These are phyloP conservation scores for Asteroscopus sphinx DNA, from an alignment of 2,888 invertebrate species.

Conservation along the genomic window DNA sequence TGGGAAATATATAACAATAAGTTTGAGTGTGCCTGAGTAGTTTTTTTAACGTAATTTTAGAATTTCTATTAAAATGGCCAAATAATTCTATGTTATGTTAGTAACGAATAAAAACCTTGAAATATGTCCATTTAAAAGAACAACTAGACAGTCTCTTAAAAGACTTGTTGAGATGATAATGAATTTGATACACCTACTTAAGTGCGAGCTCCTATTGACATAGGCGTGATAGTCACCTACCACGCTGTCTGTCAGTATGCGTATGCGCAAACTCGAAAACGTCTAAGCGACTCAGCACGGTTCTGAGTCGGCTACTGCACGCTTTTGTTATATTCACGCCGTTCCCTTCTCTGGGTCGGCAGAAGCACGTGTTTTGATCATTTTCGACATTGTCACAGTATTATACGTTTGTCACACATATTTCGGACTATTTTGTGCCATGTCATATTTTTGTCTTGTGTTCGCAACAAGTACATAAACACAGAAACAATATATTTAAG, in stretches of 20 bases:
- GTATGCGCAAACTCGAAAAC: constrained; percentile 66
- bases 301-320: constrained; percentile 85
- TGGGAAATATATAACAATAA: constrained; percentile 23
- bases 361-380: constrained; percentile 24
- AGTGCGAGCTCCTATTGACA: constrained; percentile 54
- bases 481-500: constrained; percentile 54
- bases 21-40: constrained; percentile 40
- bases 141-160: constrained; percentile 14
- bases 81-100: constrained; percentile 38
- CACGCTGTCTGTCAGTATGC: constrained; percentile 61
- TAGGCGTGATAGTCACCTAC: constrained; percentile 62
- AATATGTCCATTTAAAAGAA: constrained; percentile 3
- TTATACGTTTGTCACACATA: constrained; percentile 52
- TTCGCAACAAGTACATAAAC: constrained; percentile 53
- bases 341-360: constrained; percentile 12
- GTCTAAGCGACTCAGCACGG: constrained; percentile 84
- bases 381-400: constrained; percentile 50
- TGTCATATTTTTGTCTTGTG: constrained; percentile 65
- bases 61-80: constrained; percentile 54
- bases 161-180: constrained; percentile 15
- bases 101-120: neutral
- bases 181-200: constrained; percentile 29
- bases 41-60: constrained; percentile 36
- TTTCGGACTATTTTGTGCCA: constrained; percentile 76
- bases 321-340: constrained; percentile 70